Evolutionary conservation across 1,140 invertebrate species (phyloP).

Genomic region (Hycleus phaleratus): DNA sequence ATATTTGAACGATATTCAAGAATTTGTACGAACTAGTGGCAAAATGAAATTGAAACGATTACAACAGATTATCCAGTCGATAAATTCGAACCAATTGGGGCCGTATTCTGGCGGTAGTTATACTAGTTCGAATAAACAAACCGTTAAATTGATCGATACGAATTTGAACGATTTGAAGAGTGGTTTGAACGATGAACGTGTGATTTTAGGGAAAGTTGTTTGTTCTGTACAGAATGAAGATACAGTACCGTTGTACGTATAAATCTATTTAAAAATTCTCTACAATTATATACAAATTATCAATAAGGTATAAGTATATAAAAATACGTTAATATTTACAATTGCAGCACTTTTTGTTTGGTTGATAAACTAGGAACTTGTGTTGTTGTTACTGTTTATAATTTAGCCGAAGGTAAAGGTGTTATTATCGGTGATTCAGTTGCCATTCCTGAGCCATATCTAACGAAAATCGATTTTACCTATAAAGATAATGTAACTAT

Average conservation of each 20-base stretch:
- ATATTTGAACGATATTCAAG: constrained; percentile 60
- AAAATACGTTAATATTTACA: background rate
- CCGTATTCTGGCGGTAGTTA: constrained; percentile 54
- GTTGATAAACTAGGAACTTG: constrained; percentile 65
- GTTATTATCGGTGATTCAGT: constrained; percentile 79
- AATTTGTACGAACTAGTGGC: constrained; percentile 59
- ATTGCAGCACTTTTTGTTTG: constrained; percentile 71
- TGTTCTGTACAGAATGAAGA: constrained; percentile 68
- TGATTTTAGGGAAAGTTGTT: constrained; percentile 72
- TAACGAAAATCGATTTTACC: constrained; percentile 54
- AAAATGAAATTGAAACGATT: constrained; percentile 66
- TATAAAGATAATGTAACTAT: constrained; percentile 52
- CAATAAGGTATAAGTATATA: background rate
- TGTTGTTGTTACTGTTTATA: constrained; percentile 72
- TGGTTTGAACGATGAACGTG: constrained; percentile 59
- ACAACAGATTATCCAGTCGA: constrained; percentile 51
- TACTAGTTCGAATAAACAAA: constrained; percentile 44
- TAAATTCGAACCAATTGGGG: constrained; percentile 52
- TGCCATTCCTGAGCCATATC: constrained; percentile 67
- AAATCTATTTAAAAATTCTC: constrained; percentile 39
- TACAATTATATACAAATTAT: background rate
- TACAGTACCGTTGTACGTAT: constrained; percentile 68
- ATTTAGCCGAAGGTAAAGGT: constrained; percentile 70
- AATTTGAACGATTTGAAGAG: constrained; percentile 45
- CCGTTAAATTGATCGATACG: constrained; percentile 46